Conservation (phyloP, 2,888 invertebrate genomes). For the Morpho achilles region DNA sequence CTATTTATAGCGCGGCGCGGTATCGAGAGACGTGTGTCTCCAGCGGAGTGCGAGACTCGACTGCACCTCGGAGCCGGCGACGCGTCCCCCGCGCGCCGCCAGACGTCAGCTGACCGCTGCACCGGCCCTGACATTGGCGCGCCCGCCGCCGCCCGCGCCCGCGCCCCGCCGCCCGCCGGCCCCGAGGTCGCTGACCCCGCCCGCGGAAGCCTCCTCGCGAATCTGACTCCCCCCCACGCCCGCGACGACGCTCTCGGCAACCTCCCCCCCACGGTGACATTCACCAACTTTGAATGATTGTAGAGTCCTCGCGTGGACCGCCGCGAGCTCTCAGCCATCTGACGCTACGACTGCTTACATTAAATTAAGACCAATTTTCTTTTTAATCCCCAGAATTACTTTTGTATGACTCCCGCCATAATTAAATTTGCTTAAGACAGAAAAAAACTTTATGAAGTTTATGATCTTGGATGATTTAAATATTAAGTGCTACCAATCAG, state of each 20-base stretch:
- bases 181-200: conserved; percentile 71
- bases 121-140: conserved; percentile 79
- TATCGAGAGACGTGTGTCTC: conserved; percentile 52
- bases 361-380: no score
- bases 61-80: conserved; percentile 61
- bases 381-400: no score
- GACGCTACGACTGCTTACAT: neutral
- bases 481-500: no score
- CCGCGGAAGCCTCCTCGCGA: conserved; percentile 74
- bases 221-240: conserved; percentile 45
- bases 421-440: no score
- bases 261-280: conserved; percentile 39
- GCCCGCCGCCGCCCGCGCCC: conserved; percentile 63
- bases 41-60: conserved; percentile 57
- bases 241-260: conserved; percentile 32
- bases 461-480: no score
- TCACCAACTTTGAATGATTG: conserved; percentile 59
- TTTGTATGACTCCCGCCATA: no score
- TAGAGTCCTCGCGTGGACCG: conserved; percentile 27
- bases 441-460: no score
- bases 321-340: conserved; percentile 2
- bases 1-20: conserved; percentile 57
- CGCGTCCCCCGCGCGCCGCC: conserved; percentile 73
- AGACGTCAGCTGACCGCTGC: conserved; percentile 79
- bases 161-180: conserved; percentile 59